Conservation (phyloP, 2,888 invertebrate genomes). For the Tenthredo amoena region DNA sequence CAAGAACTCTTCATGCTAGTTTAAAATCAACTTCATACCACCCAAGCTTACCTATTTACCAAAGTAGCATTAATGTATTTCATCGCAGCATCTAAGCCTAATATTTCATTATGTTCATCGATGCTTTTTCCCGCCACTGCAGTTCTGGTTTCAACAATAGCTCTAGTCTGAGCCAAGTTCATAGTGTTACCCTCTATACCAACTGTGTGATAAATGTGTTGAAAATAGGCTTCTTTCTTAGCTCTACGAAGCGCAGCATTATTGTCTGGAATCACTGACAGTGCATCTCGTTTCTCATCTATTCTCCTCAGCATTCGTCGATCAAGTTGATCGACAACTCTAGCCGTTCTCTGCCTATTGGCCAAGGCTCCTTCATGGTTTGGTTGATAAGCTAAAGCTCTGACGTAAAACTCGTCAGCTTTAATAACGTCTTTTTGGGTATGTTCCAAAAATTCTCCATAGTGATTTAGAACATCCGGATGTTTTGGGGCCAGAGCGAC, state of each 20-base stretch:
- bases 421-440: conserved; percentile 90
- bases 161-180: conserved; percentile 94
- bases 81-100: conserved; percentile 96
- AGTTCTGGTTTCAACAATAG: conserved; percentile 93
- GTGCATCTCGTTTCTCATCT: conserved; percentile 90
- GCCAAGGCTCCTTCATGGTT: conserved; percentile 88
- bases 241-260: conserved; percentile 91
- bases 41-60: conserved; percentile 81
- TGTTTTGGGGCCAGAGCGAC: conserved; percentile 94
- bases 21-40: background rate
- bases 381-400: conserved; percentile 91
- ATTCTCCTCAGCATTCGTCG: conserved; percentile 86
- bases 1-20: background rate
- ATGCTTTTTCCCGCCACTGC: conserved; percentile 95
- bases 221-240: conserved; percentile 96
- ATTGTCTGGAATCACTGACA: conserved; percentile 90
- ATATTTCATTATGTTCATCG: conserved; percentile 97
- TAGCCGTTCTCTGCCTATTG: conserved; percentile 91
- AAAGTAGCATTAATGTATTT: conserved; percentile 93
- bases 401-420: conserved; percentile 94
- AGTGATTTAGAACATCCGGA: conserved; percentile 94
- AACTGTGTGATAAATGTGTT: conserved; percentile 97
- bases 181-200: conserved; percentile 99
- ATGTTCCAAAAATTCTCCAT: conserved; percentile 95
- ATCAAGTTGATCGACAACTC: conserved; percentile 94